Evolutionary conservation across 1,140 invertebrate species (phyloP), one percentile per base, ranked within the genome.

Genomic region (Telenomus remus): DNA sequence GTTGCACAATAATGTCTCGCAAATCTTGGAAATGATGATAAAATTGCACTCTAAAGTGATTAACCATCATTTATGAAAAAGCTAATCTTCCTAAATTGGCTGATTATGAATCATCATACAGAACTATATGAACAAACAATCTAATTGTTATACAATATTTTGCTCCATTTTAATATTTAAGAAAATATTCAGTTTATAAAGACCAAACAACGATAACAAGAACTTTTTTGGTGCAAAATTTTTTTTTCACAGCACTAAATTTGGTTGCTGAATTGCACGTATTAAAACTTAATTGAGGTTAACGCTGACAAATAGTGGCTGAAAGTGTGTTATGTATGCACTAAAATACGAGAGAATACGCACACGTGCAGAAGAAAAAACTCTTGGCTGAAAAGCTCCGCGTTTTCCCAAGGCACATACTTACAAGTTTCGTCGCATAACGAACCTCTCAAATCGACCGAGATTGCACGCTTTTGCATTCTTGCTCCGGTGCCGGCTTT

Each of bases 361-460:
- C 63, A 47, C 47, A 63, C 51, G 14, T 39, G 16, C 7, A 19
- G 35, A 57, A 59, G 54, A 65, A 68, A 66, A 43, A 48, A 69
- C 49, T 60, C 54, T 53, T 59, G 14, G 53, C 49, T 9, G 39
- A 60, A 78, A 72, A 68, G 55, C 66, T 72, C 47, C 12, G 66
- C 49, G 53, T 78, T 78, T 70, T 51, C 44, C 42, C 42, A 61
- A 66, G 2, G 6, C 6, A 6, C 63, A 46, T 63, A 64, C 76
- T 72, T 64, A 72, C 68, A 72, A 75, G 63, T 79, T 75, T 75
- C 57, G 71, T 79, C 71, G 57, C 63, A 64, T 79, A 79, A 79
- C 76, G 76, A 79, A 79, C 76, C 76, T 74, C 76, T 78, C 66
- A 78, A 74, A 78, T 78, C 66, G 76, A 68, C 76, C 76, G 76